Base-by-base conservation (phyloP, 2,113 vertebrate species). In the Passer montanus region DNA sequence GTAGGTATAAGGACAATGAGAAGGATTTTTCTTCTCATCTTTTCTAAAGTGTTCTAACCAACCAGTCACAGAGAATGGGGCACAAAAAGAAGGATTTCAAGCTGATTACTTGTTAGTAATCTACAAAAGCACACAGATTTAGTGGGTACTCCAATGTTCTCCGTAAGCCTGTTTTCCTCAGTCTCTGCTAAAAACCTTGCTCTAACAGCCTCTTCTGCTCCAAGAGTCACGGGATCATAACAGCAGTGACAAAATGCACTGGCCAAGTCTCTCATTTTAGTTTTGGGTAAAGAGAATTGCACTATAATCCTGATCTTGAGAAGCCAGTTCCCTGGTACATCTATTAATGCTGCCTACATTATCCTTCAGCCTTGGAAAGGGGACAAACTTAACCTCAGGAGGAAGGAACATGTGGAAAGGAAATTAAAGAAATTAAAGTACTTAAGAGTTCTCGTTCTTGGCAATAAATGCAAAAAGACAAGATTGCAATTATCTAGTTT, bases 341-440 rank as follows among this genome's bases (percentile, higher is more conserved):
- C 41, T 82, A 76, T 63, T 75, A 96, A 92, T 55, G 75, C 47
- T 91, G 64, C 60, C 31, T 81, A 39, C 47, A 60, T 94, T 92
- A 78, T 86, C 49, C 79, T 78, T 93, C 68, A 90, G 52, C 50
- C 47, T 85, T 60, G 24, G 52, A 86, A 91, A 52, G 8, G 19
- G 39, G 74, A 90, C 79, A 88, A 87, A 70, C 37, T 28, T 92
- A 90, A 86, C 64, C 75, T 31, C 55, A 95, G 33, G 16, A 92
- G 56, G 60, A 90, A 93, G 59, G 72, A 91, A 80, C 27, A 52
- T 4, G 35, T 55, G 59, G 46, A 88, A 90, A 15, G 63, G 63
- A 92, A 90, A 74, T 92, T 50, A 86, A 50, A 20, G 63, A 92
- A 90, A 74, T 92, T 50, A 86, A 50, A 20, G 68, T 81, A 59